Evolutionary conservation across 1,140 invertebrate genomes (phyloP).

Genomic region (Portunus trituberculatus): DNA sequence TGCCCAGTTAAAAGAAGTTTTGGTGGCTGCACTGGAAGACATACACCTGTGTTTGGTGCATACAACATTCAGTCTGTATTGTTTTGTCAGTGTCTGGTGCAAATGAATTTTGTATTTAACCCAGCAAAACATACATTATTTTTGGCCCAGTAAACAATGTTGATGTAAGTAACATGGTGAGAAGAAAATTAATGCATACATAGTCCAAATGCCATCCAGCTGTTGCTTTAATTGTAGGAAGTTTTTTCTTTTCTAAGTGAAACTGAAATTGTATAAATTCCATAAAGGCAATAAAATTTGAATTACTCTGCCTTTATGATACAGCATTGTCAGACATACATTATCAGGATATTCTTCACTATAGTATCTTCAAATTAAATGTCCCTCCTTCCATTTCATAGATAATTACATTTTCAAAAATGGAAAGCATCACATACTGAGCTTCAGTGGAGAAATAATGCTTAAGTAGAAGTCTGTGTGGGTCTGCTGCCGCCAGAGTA

Average conservation of each 20-base stretch:
- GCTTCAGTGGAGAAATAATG: background rate
- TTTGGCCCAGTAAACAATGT: background rate
- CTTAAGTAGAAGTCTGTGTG: slow-evolving; percentile 10
- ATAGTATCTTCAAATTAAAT: background rate
- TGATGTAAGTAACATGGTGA: background rate
- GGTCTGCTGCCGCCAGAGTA: background rate
- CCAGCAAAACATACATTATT: background rate
- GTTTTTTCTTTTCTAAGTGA: background rate
- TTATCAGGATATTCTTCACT: background rate
- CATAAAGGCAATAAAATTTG: background rate
- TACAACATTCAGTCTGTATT: background rate
- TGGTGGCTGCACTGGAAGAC: background rate
- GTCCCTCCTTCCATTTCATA: slow-evolving; percentile 21
- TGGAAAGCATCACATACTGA: background rate
- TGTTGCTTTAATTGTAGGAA: background rate
- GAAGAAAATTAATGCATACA: background rate
- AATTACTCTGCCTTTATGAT: background rate
- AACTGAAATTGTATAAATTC: background rate
- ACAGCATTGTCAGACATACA: background rate
- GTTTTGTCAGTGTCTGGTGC: background rate
- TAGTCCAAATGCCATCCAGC: slow-evolving; percentile 5
- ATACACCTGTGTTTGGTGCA: background rate
- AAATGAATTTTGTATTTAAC: background rate
- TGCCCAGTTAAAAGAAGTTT: background rate
- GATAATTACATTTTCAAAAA: background rate